phyloP scores from a whole-genome alignment of 2,888 invertebrate species.

The Stenchaetothrips biformis region DNA sequence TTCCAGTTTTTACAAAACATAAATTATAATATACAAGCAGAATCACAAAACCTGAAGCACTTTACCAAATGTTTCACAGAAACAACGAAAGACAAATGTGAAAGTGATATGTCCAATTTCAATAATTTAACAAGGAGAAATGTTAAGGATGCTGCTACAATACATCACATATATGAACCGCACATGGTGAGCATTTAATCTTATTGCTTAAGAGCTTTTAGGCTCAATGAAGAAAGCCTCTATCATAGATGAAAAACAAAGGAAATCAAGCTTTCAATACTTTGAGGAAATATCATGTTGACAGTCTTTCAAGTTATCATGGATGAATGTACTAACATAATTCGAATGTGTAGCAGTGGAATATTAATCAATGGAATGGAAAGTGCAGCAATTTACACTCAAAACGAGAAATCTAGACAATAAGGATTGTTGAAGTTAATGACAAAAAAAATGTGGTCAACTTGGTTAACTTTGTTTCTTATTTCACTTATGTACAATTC shows the following conservation, averaged over 20 bases:
- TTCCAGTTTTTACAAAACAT: conserved; percentile 10
- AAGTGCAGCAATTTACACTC: conserved; percentile 10
- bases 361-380: conserved; percentile 15
- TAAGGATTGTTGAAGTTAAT: conserved; percentile 18
- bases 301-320: conserved; percentile 25
- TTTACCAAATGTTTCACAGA: background rate
- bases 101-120: background rate
- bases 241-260: conserved; percentile 5
- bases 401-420: background rate
- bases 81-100: conserved; percentile 6
- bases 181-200: conserved; percentile 15
- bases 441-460: conserved; percentile 16
- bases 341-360: conserved; percentile 22
- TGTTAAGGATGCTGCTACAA: background rate
- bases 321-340: conserved; percentile 19
- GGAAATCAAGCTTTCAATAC: conserved; percentile 25
- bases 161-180: background rate
- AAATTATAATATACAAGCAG: conserved; percentile 14
- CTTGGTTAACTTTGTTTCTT: conserved; percentile 25
- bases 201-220: conserved; percentile 12
- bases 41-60: conserved; percentile 18
- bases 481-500: conserved; percentile 23
- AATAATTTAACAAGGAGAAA: background rate
- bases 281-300: conserved; percentile 23
- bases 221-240: background rate